A percentile compares a stretch with the other conserved stretches of the same genome.
Evolutionary conservation across 2,113 vertebrate species (phyloP).

Genomic region (Bubo blakistoni): DNA sequence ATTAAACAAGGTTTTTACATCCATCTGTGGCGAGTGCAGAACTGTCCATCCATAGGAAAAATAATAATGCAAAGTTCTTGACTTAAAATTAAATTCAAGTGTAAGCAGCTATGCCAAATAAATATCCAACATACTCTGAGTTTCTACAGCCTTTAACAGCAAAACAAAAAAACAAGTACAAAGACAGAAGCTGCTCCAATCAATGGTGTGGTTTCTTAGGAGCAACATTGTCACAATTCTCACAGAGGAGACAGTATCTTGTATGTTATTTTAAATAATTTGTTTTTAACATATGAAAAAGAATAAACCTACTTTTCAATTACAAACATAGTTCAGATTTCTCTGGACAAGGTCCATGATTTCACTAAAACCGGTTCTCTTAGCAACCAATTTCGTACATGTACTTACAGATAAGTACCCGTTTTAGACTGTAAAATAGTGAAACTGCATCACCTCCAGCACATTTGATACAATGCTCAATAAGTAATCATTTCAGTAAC

Average conservation of each 20-base stretch:
- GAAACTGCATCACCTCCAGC: neutral
- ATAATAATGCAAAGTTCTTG: neutral
- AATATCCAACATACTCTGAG: neutral
- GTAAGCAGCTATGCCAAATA: neutral
- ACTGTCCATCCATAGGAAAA: neutral
- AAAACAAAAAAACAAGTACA: neutral
- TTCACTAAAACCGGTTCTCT: neutral
- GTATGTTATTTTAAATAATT: neutral
- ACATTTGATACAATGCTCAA: neutral
- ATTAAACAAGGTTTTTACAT: neutral
- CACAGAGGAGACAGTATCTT: neutral
- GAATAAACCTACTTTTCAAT: neutral
- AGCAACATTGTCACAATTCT: neutral
- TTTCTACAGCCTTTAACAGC: neutral
- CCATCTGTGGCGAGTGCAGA: neutral
- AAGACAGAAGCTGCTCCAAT: neutral
- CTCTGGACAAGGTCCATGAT: neutral
- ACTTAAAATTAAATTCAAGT: neutral
- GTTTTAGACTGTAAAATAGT: neutral
- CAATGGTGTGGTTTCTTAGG: neutral
- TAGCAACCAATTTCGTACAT: neutral
- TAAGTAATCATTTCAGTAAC: neutral
- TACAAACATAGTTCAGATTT: neutral
- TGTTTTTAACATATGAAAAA: neutral
- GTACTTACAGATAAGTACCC: neutral